A percentile compares a stretch with the other conserved stretches of the same genome.
These are phyloP conservation scores for Lumbricus terrestris DNA, from an alignment of 2,888 invertebrate species.

Conservation along the genomic window DNA sequence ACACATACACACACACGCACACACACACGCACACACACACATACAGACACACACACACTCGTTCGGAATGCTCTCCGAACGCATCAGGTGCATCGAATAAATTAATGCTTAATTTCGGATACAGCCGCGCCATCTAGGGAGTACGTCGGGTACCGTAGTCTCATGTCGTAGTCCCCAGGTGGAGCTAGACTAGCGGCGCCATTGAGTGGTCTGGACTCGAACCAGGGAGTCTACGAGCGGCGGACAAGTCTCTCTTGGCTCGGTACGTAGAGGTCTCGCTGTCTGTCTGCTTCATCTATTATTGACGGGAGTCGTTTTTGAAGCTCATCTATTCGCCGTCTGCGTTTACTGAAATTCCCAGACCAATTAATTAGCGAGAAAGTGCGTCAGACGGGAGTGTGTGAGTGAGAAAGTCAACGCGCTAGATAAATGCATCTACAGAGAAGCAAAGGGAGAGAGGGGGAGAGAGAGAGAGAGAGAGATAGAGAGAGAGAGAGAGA, in stretches of 20 bases:
- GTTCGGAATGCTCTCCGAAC: not conserved
- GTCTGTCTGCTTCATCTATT: not conserved
- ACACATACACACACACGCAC: not conserved
- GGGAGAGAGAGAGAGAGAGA: not conserved
- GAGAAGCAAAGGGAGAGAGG: not conserved
- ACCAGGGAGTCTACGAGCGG: not conserved
- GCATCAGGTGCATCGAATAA: not conserved
- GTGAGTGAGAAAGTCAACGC: not conserved
- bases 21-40: no score
- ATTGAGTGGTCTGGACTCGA: not conserved
- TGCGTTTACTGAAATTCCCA: not conserved
- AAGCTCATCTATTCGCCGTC: not conserved
- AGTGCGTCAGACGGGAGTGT: not conserved
- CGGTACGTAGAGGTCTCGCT: not conserved
- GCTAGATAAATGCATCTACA: not conserved
- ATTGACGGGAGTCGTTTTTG: not conserved
- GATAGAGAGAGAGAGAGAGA: no score
- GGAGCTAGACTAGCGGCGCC: not conserved
- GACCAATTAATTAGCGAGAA: not conserved
- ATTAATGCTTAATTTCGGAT: not conserved
- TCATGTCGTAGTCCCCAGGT: not conserved
- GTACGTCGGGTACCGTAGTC: not conserved
- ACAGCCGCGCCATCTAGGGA: not conserved
- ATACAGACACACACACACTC: not conserved
- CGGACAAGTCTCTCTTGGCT: not conserved